Evolutionary conservation across 1,140 invertebrate genomes (phyloP), one percentile per base, ranked within the genome.

Genomic region (Luehdorfia chinensis): DNA sequence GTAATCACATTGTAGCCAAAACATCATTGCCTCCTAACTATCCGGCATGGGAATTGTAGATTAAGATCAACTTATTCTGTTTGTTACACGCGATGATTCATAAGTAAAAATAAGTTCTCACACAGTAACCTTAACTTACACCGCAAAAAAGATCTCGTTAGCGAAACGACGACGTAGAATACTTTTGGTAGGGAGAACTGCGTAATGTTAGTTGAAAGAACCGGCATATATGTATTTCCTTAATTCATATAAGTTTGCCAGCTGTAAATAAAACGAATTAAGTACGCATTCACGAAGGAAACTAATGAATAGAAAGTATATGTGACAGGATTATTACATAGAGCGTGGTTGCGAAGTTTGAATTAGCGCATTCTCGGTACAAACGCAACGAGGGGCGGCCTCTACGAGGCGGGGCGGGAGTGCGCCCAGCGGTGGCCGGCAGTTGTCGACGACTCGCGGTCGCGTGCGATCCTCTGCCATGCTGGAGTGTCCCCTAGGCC

Each of bases 401-500:
- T 52, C 34, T 50, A 66, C 55, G 67, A 47, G 54, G 70, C 55
- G 61, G 54, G 68, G 56, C 59, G 66, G 56, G 28, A 31, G 28
- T 31, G 2, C 55, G 52, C 51, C 47, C 53, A 52, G 47, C 37
- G 53, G 39, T 56, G 66, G 43, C 61, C 67, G 74, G 64, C 79
- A 85, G 81, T 85, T 68, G 59, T 66, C 43, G 46, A 61, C 69
- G 66, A 68, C 50, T 61, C 81, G 79, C 70, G 74, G 65, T 69
- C 73, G 79, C 72, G 79, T 71, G 75, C 75, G 71, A 71, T 78
- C 60, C 76, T 71, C 65, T 66, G 47, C 49, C 66, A 85, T 78
- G 53, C 81, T 84, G 81, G 81, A 81, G 74, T 73, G 63, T 58
- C 71, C 81, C 61, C 58, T 61, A 48, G 77, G 77, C 52, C 78